Evolutionary conservation across 37 sponge, comb jelly and placozoan genomes (phyloP).

Genomic region (Hexactinellida sp.): DNA sequence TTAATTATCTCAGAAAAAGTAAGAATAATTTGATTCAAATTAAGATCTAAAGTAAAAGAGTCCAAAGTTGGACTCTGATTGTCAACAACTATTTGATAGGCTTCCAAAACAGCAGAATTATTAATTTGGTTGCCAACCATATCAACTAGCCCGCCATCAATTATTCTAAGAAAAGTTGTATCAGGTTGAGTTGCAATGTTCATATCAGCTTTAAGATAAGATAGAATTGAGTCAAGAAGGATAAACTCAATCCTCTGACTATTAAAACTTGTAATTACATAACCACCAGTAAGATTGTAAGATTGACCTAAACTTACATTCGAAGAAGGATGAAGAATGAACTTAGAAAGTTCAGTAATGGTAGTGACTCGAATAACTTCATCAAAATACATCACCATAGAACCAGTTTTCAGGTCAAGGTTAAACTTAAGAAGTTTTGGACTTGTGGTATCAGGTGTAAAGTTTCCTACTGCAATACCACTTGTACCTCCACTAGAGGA

Average conservation of each 20-base stretch:
- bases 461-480: not conserved
- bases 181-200: not conserved
- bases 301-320: not conserved
- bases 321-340: not conserved
- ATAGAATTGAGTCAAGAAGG: not conserved
- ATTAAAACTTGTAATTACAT: not conserved
- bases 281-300: constrained; percentile 2
- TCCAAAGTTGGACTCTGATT: not conserved
- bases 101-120: constrained; percentile 1
- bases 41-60: constrained; percentile 8
- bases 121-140: constrained; percentile 10
- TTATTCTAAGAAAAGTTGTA: not conserved
- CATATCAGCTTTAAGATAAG: not conserved
- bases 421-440: constrained; percentile 11
- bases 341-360: constrained; percentile 9
- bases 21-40: not conserved
- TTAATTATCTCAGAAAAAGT: constrained; percentile 23
- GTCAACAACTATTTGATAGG: not conserved
- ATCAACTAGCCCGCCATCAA: not conserved
- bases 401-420: constrained; percentile 19
- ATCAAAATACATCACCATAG: not conserved
- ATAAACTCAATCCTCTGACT: not conserved
- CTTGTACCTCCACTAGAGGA: not conserved
- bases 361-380: not conserved
- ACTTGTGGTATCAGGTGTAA: not conserved